Base-by-base conservation (phyloP, 2,888 invertebrate genomes). In the Boloria selene region DNA sequence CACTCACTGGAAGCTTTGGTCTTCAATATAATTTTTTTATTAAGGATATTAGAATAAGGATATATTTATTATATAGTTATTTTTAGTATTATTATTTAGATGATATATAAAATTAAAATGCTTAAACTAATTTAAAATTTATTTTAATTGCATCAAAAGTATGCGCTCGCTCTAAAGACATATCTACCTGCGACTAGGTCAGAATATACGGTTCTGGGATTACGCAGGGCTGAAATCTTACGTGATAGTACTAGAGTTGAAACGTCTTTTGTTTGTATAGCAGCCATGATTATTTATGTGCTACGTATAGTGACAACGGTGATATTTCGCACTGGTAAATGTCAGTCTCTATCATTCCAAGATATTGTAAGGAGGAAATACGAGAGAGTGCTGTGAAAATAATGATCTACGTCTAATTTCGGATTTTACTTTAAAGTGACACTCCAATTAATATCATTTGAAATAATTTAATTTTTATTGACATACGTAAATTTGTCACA, bases 151-250 rank as follows among this genome's bases (percentile, higher is more conserved):
- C 10, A 38, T 10, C 31, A 38, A 38, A 44, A n/a, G 61, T 65
- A 47, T 65, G 53, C 22, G 38, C 49, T 45, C n/a, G 38, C 47
- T 60, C 42, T 62, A 62, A 47, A 58, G 55, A 55, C 51, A 42
- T 44, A 62, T 78, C 77, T 80, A 79, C 78, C 79, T 78, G 75
- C 67, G 65, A 72, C 68, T 73, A 75, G 77, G 76, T 73, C 77
- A 75, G 82, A 81, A 80, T 80, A 80, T 80, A 79, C 78, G 78
- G 79, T 78, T 61, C 65, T 71, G 74, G 79, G 80, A 81, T 84
- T 82, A 83, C 77, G 71, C 74, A 77, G 74, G 74, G 74, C 77
- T 82, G 77, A 76, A 79, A 78, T 82, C 80, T 82, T 79, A 77
- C 75, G 74, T 74, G 73, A 70, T 74, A 73, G 73, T 75, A 74